Percentiles rank a stretch among this genome's conserved stretches.
Conservation (phyloP, 2,113 vertebrate genomes). For the Podarcis raffonei region DNA sequence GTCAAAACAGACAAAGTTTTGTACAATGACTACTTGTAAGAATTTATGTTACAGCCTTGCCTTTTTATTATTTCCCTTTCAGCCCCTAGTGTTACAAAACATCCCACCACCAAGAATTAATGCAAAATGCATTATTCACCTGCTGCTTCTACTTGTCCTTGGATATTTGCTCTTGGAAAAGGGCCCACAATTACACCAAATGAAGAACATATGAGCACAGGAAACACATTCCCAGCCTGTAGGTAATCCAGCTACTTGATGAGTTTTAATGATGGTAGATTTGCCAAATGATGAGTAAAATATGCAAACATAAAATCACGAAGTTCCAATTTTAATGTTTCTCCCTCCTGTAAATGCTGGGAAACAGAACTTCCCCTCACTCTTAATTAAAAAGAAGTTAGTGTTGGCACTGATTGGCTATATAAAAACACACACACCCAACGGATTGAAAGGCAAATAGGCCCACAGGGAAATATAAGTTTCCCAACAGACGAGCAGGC, state of each 20-base stretch:
- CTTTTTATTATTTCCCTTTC: not conserved
- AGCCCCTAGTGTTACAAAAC: not conserved
- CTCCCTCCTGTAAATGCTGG: not conserved
- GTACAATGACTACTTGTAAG: not conserved
- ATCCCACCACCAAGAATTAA: not conserved
- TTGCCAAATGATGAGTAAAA: constrained; percentile 9
- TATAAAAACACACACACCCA: not conserved
- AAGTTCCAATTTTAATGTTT: not conserved
- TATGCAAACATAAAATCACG: constrained; percentile 14
- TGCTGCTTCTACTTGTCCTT: constrained; percentile 25
- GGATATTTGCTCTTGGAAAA: constrained; percentile 19
- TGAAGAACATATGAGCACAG: not conserved
- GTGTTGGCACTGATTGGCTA: not conserved
- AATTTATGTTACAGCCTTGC: not conserved
- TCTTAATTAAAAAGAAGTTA: not conserved
- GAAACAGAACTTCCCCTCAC: not conserved
- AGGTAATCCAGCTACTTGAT: constrained; percentile 28
- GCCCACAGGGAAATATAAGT: not conserved
- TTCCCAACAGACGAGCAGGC: not conserved
- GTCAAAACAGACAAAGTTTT: constrained; percentile 19
- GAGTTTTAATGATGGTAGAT: constrained; percentile 24
- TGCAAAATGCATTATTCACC: constrained; percentile 29
- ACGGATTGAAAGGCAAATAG: not conserved
- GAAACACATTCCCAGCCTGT: constrained; percentile 20
- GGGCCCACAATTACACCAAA: not conserved